Evolutionary conservation across 1,140 invertebrate species (phyloP), one percentile per base, ranked within the genome.

Genomic region (Pseudoatta argentina): DNA sequence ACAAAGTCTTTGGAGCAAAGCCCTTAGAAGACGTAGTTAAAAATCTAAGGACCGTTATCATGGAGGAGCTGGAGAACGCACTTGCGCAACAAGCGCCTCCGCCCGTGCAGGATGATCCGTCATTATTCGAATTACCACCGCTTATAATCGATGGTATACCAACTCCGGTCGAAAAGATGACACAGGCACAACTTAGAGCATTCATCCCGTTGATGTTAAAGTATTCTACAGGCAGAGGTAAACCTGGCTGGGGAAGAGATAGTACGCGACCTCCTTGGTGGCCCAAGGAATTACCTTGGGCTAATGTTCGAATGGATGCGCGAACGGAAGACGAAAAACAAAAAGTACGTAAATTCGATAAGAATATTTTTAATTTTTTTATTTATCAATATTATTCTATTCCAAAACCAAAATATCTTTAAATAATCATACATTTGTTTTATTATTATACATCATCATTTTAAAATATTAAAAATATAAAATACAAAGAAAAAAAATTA

Each of bases 111-210:
- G 98, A 99, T 88, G 98, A 99, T 95, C 98, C 98, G 2, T 98
- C 98, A 64, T 95, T 99, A 55, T 99, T 99, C 95, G 99, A 99
- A 96, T 95, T 99, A 93, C 99, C 99, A 73, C 98, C 98, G 21
- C 96, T 99, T 55, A 98, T 99, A 88, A 99, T 99, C 90, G 99
- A 99, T 95, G 99, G 98, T 64, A 99, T 99, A 94, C 99, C 99
- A 48, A 99, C 99, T 59, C 99, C 98, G 2, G 98, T 99, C 0
- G 99, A 99, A 95, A 99, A 99, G 96, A 99, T 99, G 99, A 99
- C 99, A 27, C 99, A 99, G 94, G 99, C 99, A 53, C 99, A 99
- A 94, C 95, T 99, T 59, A 95, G 99, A 88, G 98, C 98, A 66
- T 99, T 99, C 94, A 99, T 99, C 91, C 99, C 99, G 61, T 96